phyloP scores from a whole-genome alignment of 1,140 invertebrate species.

The Drosophila saltans region DNA sequence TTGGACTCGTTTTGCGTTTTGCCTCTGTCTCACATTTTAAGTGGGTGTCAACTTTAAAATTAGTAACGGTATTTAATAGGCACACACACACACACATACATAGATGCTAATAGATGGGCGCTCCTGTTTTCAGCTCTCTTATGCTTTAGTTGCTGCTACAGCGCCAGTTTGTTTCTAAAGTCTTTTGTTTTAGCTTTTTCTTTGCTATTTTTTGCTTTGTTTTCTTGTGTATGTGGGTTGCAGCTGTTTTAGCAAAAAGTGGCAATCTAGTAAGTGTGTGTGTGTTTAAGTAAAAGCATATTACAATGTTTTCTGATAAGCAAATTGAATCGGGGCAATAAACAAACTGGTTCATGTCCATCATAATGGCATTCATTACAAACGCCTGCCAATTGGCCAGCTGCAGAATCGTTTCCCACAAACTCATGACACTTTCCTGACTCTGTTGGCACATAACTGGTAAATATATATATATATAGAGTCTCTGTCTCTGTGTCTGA shows the following conservation, averaged over 20 bases:
- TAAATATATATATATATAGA: too few species aligned
- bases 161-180: constrained; percentile 49
- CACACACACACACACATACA: background rate
- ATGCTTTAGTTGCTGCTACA: background rate
- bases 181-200: constrained; percentile 37
- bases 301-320: background rate
- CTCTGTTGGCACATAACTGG: background rate
- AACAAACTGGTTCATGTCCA: constrained; percentile 7
- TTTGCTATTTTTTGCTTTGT: background rate
- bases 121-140: constrained; percentile 1
- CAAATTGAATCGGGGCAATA: background rate
- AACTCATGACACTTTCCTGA: background rate
- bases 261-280: background rate
- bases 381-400: constrained; percentile 1
- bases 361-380: background rate
- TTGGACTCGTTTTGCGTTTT: constrained; percentile 7
- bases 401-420: background rate
- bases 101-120: constrained; percentile 13
- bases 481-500: too few species aligned
- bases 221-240: too few species aligned
- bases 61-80: constrained; percentile 69
- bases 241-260: background rate
- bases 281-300: too few species aligned
- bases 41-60: constrained; percentile 71
- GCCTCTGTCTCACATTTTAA: constrained; percentile 27